Evolutionary conservation across 2,113 vertebrate genomes (phyloP).

Genomic region (Cyprinodon variegatus): DNA sequence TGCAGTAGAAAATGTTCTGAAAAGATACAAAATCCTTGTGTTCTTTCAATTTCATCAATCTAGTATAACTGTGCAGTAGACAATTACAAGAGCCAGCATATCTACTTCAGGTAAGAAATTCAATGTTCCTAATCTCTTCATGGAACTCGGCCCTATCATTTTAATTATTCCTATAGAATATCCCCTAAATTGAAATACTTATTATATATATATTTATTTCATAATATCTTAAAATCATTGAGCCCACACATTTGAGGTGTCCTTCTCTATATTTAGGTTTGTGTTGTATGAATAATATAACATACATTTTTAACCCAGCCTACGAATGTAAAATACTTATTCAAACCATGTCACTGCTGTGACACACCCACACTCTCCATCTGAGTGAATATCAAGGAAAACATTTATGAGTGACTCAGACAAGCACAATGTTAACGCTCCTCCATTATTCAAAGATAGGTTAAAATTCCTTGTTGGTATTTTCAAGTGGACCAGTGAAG

Average conservation of each 20-base stretch:
- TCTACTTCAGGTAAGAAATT: not conserved
- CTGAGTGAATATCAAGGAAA: not conserved
- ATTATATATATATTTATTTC: too few relatives aligned
- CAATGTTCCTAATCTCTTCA: not conserved
- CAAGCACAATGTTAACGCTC: not conserved
- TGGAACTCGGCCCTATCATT: not conserved
- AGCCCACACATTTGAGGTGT: not conserved
- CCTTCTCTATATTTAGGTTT: not conserved
- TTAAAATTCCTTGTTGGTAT: constrained; percentile 12
- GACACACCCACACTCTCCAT: not conserved
- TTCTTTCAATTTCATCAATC: not conserved
- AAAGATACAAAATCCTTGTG: too few relatives aligned
- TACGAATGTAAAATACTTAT: not conserved
- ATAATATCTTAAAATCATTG: not conserved
- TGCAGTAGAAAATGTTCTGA: too few relatives aligned
- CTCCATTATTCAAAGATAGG: constrained; percentile 4
- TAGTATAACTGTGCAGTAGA: not conserved
- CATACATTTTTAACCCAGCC: too few relatives aligned
- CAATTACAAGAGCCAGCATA: not conserved
- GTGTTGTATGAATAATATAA: not conserved
- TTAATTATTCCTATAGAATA: not conserved
- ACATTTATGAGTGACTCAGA: not conserved
- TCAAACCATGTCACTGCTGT: not conserved
- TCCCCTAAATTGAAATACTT: not conserved
- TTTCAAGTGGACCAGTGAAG: constrained; percentile 3